Evolutionary conservation across 2,888 invertebrate species (phyloP).

Genomic region (Nasonia oneida): DNA sequence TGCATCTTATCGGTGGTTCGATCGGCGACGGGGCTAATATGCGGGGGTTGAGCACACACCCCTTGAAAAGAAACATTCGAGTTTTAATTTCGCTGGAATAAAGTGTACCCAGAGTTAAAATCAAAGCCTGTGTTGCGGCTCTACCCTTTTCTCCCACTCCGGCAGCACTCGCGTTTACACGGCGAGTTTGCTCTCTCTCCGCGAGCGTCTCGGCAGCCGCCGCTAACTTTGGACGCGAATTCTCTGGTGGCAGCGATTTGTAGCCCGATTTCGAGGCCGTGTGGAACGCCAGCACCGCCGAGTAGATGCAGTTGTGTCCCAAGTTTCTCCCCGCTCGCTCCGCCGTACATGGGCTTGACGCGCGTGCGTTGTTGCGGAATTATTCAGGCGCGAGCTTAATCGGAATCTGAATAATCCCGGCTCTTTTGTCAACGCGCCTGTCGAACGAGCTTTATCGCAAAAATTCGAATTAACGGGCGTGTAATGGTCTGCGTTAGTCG

Average conservation of each 20-base stretch:
- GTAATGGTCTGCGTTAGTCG: not conserved
- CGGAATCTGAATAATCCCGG: not conserved
- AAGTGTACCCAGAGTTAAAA: not conserved
- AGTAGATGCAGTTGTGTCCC: not conserved
- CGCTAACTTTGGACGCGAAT: not conserved
- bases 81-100: too few relatives aligned
- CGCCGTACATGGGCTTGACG: not conserved
- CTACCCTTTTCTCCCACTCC: not conserved
- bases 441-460: not conserved
- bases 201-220: not conserved
- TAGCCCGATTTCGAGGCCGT: slow-evolving; percentile 30
- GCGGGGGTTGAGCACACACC: not conserved
- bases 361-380: not conserved
- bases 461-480: not conserved
- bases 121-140: not conserved
- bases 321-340: not conserved
- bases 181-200: slow-evolving; percentile 8
- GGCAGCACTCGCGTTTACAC: not conserved
- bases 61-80: too few relatives aligned
- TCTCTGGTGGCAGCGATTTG: slow-evolving; percentile 32
- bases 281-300: slow-evolving; percentile 11
- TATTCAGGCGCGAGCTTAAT: slow-evolving; percentile 2
- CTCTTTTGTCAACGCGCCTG: not conserved
- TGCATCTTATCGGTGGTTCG: not conserved
- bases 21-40: not conserved